Evolutionary conservation across 2,888 invertebrate genomes (phyloP), one percentile per base, ranked within the genome.

Genomic region (Patella ulyssiponensis): DNA sequence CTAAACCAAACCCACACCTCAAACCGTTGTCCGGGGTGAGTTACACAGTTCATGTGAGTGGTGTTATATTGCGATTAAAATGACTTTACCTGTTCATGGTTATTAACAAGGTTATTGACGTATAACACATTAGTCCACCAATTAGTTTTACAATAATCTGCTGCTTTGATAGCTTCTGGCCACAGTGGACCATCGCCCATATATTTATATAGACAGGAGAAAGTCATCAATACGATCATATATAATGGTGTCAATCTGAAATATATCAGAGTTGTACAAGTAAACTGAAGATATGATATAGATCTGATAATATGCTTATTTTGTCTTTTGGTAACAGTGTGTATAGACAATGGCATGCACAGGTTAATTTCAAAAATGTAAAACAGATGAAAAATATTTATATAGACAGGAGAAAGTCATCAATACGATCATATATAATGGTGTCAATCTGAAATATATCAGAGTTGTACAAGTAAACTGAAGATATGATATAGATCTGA

Each of bases 211-310:
- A 91, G 77, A 54, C 83, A 88, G 5, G 87, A 83, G 73, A 88
- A 89, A 14, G 86, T 81, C 80, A 89, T 85, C 73, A 92, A 71
- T 5, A 90, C 86, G 7, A 90, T 82, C 88, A 91, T 88, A 84
- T 91, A 88, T 9, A 90, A 77, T 0, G 91, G 91, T 1, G 91
- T 90, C 77, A 92, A 82, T 74, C 92, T 91, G 81, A 79, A 90
- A 79, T n/a, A 15, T 54, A 69, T n/a, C 23, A 27, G 17, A 52
- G 23, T 44, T 44, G 44, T 7, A 44, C 33, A 44, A 7, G 44
- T 44, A 44, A 44, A 44, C 44, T 44, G 44, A 44, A 44, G 44
- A 9, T 44, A 44, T 44, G 44, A 44, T 44, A 44, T 44, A 9
- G 44, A 44, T 44, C 5, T 44, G 44, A 44, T 44, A 64, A 64